Evolutionary conservation across 2,797 vertebrate genomes (phyloP).

Genomic region (Gymnodraco acuticeps): DNA sequence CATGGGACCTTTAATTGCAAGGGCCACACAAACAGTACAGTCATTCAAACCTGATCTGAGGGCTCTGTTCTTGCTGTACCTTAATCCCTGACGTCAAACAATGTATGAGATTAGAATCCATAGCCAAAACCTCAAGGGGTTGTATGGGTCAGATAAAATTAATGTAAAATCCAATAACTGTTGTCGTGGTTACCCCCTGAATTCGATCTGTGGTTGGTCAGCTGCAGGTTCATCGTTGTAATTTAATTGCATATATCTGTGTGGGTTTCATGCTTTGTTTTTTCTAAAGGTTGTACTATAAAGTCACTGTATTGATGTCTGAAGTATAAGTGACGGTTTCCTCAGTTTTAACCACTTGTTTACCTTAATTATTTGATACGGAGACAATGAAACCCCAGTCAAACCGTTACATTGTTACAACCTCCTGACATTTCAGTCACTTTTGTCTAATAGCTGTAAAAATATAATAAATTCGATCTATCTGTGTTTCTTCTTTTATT

Average conservation of each 20-base stretch:
- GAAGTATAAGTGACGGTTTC: not conserved
- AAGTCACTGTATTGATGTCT: slow-evolving; percentile 10
- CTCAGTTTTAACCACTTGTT: not conserved
- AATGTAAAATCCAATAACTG: slow-evolving; percentile 61
- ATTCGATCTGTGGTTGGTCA: slow-evolving; percentile 56
- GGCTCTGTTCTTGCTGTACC: not conserved
- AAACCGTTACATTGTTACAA: not conserved
- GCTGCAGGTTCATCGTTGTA: slow-evolving; percentile 36
- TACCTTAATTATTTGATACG: not conserved
- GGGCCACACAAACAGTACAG: not conserved
- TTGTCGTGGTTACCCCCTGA: slow-evolving; percentile 48
- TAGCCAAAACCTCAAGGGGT: slow-evolving; percentile 29
- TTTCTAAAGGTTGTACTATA: slow-evolving; percentile 8
- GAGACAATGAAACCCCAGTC: not conserved
- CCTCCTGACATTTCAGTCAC: slow-evolving; percentile 2
- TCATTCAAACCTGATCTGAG: not conserved
- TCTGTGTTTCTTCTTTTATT: no score
- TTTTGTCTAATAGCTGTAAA: slow-evolving; percentile 31
- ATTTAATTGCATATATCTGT: slow-evolving; percentile 39
- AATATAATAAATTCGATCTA: slow-evolving; percentile 10
- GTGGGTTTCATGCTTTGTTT: slow-evolving; percentile 1
- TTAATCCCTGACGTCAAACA: slow-evolving; percentile 21
- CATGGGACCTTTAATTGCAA: not conserved
- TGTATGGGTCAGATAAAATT: slow-evolving; percentile 44
- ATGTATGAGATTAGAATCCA: slow-evolving; percentile 33